phyloP scores from a whole-genome alignment of 2,797 vertebrate species.

The Gobionotothen gibberifrons region DNA sequence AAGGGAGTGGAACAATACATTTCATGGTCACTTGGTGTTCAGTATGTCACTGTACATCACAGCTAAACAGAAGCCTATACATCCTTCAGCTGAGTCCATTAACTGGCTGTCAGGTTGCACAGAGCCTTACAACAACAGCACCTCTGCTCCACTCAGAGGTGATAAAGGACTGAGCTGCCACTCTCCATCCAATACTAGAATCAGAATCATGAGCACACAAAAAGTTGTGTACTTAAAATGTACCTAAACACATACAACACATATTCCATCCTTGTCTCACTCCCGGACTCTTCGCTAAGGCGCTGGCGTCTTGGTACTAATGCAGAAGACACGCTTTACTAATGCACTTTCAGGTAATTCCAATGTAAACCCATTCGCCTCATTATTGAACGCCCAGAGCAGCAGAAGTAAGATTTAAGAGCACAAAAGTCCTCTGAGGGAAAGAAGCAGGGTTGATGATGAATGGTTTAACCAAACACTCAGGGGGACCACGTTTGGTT shows the following conservation, averaged over 20 bases:
- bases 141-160: slow-evolving; percentile 18
- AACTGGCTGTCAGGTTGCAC: slow-evolving; percentile 27
- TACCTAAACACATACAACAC: neutral
- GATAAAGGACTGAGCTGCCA: slow-evolving; percentile 36
- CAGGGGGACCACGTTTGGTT: too few species aligned
- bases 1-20: neutral
- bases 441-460: too few species aligned
- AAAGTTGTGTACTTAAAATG: neutral
- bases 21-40: neutral
- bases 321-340: too few species aligned
- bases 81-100: slow-evolving; percentile 21
- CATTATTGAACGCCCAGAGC: too few species aligned
- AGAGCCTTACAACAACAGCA: slow-evolving; percentile 10
- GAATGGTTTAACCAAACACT: too few species aligned
- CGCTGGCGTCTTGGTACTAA: too few species aligned
- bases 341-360: too few species aligned
- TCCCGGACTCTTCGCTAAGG: too few species aligned
- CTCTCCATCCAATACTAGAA: neutral
- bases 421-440: too few species aligned
- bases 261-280: too few species aligned
- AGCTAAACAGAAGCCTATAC: slow-evolving; percentile 3
- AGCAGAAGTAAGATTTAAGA: too few species aligned
- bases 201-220: neutral
- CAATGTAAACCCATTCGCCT: too few species aligned
- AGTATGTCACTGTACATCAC: neutral